A percentile compares a stretch with the other conserved stretches of the same genome.
These are phyloP conservation scores for Alloplasta piceator DNA, from an alignment of 2,888 invertebrate genomes.

Conservation along the genomic window DNA sequence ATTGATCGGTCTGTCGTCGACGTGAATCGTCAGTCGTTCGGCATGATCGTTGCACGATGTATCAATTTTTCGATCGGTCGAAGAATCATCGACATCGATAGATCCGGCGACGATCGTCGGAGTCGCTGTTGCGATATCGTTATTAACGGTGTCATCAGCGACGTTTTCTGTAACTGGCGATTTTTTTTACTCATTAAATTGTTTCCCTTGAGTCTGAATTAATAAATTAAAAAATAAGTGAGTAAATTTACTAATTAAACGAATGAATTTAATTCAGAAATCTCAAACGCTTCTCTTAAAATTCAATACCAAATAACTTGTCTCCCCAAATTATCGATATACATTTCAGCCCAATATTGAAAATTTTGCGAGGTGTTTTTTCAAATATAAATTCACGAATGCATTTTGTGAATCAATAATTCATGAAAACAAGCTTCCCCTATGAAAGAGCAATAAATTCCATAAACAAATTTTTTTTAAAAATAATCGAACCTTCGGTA, in stretches of 20 bases:
- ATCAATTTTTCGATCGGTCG: constrained; percentile 67
- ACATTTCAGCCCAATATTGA: not conserved
- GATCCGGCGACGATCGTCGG: constrained; percentile 29
- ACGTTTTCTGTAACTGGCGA: constrained; percentile 71
- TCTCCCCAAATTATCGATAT: no score
- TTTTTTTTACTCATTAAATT: not conserved
- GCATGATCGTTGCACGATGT: constrained; percentile 56
- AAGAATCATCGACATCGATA: constrained; percentile 38
- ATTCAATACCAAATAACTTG: no score
- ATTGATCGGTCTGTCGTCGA: constrained; percentile 80
- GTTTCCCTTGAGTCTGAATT: not conserved
- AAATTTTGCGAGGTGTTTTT: not conserved
- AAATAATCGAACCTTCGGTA: constrained; percentile 68
- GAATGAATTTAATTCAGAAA: no score
- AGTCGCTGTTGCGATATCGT: constrained; percentile 58
- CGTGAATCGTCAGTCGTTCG: constrained; percentile 77
- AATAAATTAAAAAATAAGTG: not conserved
- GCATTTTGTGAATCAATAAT: no score
- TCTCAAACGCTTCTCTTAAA: no score
- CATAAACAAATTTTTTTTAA: no score
- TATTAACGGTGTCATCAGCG: constrained; percentile 66
- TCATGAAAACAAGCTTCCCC: no score
- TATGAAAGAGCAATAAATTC: no score
- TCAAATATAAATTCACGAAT: not conserved
- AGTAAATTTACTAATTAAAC: no score